Evolutionary conservation across 2,888 invertebrate genomes (phyloP).

Genomic region (Cybosia mesomella): DNA sequence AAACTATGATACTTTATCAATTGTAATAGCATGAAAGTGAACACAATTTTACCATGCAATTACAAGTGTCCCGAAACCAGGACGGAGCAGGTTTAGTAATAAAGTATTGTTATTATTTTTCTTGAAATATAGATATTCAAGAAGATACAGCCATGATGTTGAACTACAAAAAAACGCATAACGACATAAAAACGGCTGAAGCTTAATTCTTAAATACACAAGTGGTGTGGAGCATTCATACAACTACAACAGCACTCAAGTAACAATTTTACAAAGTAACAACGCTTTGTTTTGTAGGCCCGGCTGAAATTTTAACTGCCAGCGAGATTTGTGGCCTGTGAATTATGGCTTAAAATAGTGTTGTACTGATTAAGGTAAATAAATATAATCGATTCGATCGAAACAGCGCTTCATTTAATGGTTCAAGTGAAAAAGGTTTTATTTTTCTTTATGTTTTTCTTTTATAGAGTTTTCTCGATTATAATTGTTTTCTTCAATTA

Average conservation of each 20-base stretch:
- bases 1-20: too few relatives aligned
- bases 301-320: slow-evolving; percentile 74
- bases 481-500: too few relatives aligned
- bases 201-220: slow-evolving; percentile 39
- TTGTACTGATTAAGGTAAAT: slow-evolving; percentile 34
- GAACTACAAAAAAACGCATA: background rate
- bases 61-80: too few relatives aligned
- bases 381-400: slow-evolving; percentile 55
- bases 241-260: slow-evolving; percentile 26
- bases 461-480: too few relatives aligned
- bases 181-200: background rate
- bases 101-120: too few relatives aligned
- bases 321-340: slow-evolving; percentile 81
- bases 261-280: slow-evolving; percentile 61
- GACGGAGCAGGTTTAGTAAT: too few relatives aligned
- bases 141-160: background rate
- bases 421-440: background rate
- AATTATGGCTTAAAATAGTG: slow-evolving; percentile 71
- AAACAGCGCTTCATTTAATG: background rate
- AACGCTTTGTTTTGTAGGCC: slow-evolving; percentile 66
- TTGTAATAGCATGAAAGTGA: too few relatives aligned
- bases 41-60: too few relatives aligned
- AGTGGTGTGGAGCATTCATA: slow-evolving; percentile 8
- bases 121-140: background rate
- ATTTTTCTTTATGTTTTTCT: background rate